These are phyloP conservation scores for Ormia ochracea DNA, from an alignment of 2,888 invertebrate species.

Conservation along the genomic window DNA sequence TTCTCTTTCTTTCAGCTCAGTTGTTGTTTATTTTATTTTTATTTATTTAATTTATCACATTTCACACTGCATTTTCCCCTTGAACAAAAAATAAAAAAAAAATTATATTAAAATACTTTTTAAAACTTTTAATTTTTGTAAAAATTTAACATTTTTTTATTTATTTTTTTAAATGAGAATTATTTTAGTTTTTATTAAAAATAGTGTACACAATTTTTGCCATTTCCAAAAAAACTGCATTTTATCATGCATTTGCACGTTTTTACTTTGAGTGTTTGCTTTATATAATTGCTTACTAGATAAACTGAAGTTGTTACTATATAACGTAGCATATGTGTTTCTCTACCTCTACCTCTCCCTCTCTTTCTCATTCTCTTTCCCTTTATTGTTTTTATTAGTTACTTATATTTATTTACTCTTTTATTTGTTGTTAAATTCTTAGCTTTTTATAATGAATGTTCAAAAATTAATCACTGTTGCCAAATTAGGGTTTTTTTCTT, in stretches of 20 bases:
- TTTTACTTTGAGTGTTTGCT: constrained; percentile 60
- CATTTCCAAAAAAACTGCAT: constrained; percentile 39
- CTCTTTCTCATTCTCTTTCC: constrained; percentile 2
- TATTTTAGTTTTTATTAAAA: neutral
- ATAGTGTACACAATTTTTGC: too few relatives aligned
- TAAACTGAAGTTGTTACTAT: constrained; percentile 63
- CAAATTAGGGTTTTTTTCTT: too few relatives aligned
- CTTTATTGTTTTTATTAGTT: too few relatives aligned
- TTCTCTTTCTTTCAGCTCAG: neutral
- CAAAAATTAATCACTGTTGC: too few relatives aligned
- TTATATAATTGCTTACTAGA: constrained; percentile 58
- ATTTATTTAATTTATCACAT: constrained; percentile 20
- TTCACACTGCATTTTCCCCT: constrained; percentile 30
- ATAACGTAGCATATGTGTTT: constrained; percentile 56
- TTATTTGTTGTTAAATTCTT: too few relatives aligned
- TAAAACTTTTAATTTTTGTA: neutral
- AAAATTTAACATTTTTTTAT: neutral
- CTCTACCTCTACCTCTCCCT: constrained; percentile 13
- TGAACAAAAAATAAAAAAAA: constrained; percentile 41
- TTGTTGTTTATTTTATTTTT: neutral
- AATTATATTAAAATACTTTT: neutral
- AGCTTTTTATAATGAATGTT: too few relatives aligned
- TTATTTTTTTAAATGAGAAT: neutral
- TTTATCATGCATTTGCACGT: constrained; percentile 61
- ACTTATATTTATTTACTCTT: too few relatives aligned